Base-by-base conservation (phyloP, 1,140 invertebrate species). In the Rhopalosiphum maidis region DNA sequence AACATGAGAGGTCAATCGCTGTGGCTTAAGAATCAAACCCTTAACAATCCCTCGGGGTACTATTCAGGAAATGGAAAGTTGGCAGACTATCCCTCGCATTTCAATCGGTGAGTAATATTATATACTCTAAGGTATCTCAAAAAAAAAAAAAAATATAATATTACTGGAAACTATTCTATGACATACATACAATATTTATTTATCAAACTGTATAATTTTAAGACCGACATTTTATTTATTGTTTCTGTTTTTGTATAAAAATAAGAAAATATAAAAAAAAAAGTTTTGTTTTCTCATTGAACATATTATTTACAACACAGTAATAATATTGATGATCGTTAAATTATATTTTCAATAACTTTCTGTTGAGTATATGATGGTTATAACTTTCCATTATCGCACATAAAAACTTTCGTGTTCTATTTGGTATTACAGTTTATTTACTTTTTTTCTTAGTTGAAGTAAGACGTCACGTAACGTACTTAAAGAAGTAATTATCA, bases 1-100 rank as follows among this genome's bases (percentile, higher is more conserved):
- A 35, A 35, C 87, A 35, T 11, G n/a, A 22, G 23, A 54, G 87
- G 48, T 89, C 48, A 89, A 89, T 37, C 48, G 48, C 9, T 51
- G 48, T 54, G 48, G 48, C 18, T 89, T 54, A 35, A 54, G 48
- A 51, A n/a, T 23, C 48, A n/a, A 54, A 89, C 87, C 87, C 48
- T 54, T 89, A 89, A n/a, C 46, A 37, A 89, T 89, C 35, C 87
- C 48, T 54, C 48, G 21, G 87, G 85, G 86, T 87, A 54, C 48
- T 15, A 54, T 89, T 89, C 48, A 21, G 30, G 46, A 43, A 54
- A 54, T 89, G 43, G 46, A 88, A 88, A 48, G 43, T 30, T 30
- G 41, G 43, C 1, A 35, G 30, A 30, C 43, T 35, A 88, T 88
- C 46, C 46, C 6, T 88, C 43, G 30, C 18, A 51, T 88, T 88